A percentile compares a stretch with the other conserved stretches of the same genome.
phyloP scores from a whole-genome alignment of 2,113 vertebrate genomes.

The Emydocephalus ijimae region DNA sequence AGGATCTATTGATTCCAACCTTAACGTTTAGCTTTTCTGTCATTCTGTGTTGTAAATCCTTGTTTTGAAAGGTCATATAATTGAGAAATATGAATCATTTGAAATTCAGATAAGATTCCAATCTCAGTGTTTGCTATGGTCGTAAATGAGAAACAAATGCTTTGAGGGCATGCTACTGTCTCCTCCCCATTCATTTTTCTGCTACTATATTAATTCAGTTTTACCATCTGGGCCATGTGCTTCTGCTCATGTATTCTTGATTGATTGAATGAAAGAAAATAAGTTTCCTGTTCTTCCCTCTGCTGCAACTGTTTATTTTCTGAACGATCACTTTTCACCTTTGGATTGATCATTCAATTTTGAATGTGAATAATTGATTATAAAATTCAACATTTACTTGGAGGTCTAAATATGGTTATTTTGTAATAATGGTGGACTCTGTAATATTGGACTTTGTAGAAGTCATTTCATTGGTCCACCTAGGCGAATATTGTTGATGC shows the following conservation, averaged over 20 bases:
- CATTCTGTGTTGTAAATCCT: not conserved
- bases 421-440: not conserved
- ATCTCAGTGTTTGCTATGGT: not conserved
- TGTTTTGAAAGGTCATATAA: not conserved
- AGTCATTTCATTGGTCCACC: not conserved
- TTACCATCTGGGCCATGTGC: conserved; percentile 5
- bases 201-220: not conserved
- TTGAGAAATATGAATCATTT: not conserved
- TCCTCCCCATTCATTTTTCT: conserved; percentile 17
- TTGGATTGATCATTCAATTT: not conserved
- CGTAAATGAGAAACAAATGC: not conserved
- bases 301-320: not conserved
- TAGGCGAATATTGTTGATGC: not conserved
- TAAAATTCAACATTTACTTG: not conserved
- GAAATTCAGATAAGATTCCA: not conserved
- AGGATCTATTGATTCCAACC: not conserved
- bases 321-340: not conserved
- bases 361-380: not conserved
- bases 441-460: not conserved
- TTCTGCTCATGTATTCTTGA: not conserved
- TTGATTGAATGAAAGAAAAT: conserved; percentile 23
- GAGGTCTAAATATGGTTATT: not conserved
- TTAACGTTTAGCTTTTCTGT: not conserved
- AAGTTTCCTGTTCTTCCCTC: not conserved
- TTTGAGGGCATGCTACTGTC: not conserved